phyloP scores from a whole-genome alignment of 2,797 vertebrate genomes.

The Luscinia megarhynchos region DNA sequence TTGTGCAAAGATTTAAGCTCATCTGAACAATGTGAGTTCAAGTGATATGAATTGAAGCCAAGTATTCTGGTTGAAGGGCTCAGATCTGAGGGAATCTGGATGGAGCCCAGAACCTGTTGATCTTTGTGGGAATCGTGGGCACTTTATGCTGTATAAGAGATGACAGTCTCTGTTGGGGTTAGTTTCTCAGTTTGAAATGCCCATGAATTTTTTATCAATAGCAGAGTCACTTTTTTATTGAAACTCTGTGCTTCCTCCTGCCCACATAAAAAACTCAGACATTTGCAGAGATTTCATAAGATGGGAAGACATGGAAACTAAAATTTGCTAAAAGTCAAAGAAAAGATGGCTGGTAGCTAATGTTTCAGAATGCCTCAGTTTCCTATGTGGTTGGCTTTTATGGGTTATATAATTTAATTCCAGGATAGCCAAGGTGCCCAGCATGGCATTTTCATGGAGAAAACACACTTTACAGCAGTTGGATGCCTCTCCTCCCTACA shows the following conservation, averaged over 20 bases:
- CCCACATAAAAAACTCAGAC: background rate
- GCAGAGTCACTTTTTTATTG: background rate
- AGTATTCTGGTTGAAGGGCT: conserved; percentile 39
- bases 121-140: conserved; percentile 7
- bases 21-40: conserved; percentile 64
- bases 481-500: background rate
- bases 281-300: background rate
- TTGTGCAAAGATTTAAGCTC: conserved; percentile 44
- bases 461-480: background rate
- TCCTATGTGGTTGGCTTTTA: background rate
- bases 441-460: background rate
- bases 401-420: background rate
- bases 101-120: conserved; percentile 47
- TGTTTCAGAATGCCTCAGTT: background rate
- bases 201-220: background rate
- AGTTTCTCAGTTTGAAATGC: background rate
- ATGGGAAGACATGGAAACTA: background rate
- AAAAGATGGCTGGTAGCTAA: background rate
- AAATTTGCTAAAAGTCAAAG: background rate
- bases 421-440: background rate
- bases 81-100: conserved; percentile 9
- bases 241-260: background rate
- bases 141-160: background rate
- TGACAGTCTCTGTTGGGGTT: background rate
- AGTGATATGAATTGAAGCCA: conserved; percentile 54